A percentile compares a stretch with the other conserved stretches of the same genome.
Evolutionary conservation across 2,113 vertebrate genomes (phyloP).

Genomic region (Stomatorhinus ivindoensis): DNA sequence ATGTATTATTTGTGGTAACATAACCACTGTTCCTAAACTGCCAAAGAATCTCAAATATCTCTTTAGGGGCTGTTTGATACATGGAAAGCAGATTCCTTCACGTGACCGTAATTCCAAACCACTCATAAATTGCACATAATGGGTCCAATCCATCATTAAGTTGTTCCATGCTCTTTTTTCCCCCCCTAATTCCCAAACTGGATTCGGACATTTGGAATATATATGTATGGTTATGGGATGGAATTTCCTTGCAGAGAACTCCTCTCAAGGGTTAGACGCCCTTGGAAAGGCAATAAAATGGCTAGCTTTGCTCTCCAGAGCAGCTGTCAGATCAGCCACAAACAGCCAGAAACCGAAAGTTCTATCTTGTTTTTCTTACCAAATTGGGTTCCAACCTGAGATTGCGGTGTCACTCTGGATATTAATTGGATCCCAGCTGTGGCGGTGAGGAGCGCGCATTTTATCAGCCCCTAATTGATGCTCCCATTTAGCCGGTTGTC

Average conservation of each 20-base stretch:
- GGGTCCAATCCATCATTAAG: constrained; percentile 10
- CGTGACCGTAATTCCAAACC: not conserved
- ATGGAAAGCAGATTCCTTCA: constrained; percentile 13
- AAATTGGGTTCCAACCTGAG: constrained; percentile 4
- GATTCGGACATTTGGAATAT: not conserved
- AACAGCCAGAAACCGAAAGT: not conserved
- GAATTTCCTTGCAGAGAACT: not conserved
- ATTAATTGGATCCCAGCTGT: constrained; percentile 11
- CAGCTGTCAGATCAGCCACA: not conserved
- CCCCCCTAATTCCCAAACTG: constrained; percentile 8
- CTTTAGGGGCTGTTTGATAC: constrained; percentile 2
- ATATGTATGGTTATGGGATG: not conserved
- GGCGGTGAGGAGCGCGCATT: not conserved
- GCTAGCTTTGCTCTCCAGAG: not conserved
- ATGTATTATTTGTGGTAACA: constrained; percentile 6
- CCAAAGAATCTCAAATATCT: not conserved
- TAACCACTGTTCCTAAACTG: not conserved
- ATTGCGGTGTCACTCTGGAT: not conserved
- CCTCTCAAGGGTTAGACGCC: not conserved
- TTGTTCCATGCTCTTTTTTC: not conserved
- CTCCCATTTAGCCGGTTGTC: not conserved
- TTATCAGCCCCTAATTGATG: constrained; percentile 10
- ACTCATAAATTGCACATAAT: not conserved
- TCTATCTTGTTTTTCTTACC: constrained; percentile 14
- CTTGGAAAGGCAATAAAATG: not conserved